Evolutionary conservation across 2,797 vertebrate genomes (phyloP), one percentile per base, ranked within the genome.

Genomic region (Knipowitschia caucasica): DNA sequence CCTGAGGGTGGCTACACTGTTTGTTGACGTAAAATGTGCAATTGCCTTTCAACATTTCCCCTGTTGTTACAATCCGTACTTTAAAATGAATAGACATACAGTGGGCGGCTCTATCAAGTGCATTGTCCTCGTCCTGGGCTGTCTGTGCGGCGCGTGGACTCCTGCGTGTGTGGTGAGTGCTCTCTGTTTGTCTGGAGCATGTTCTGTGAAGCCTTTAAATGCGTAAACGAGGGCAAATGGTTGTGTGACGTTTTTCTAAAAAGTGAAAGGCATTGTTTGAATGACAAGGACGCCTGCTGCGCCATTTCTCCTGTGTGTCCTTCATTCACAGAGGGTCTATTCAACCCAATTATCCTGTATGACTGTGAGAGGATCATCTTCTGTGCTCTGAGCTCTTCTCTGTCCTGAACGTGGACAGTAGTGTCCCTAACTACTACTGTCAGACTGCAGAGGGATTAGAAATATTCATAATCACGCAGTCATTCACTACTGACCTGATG

Each of bases 211-310:
- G 67, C 56, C 64, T 67, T 60, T 14, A 36, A 68, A 50, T 62
- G 46, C 29, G 29, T 46, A 11, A 46, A n/a, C n/a, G 49, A 30
- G 50, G 36, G 66, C 61, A 47, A 55, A 53, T 33, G 21, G 53
- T n/a, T 49, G 56, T 56, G 50, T 71, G 74, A 69, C 71, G 66
- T 77, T 65, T 57, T 64, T 69, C 49, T 24, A 27, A 82, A 81
- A 83, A 64, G 59, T 77, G 59, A 65, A 76, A 57, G 66, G 39
- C 56, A 75, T 75, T 80, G 71, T 74, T 75, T 69, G 64, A 59
- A 46, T 56, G 73, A 76, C 76, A 68, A 78, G 80, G 71, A 73
- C 68, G 44, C 75, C 69, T 10, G 53, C 69, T 59, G 73, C 75
- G 76, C 67, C 53, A 58, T 67, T 62, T 18, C 66, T 18, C 66